phyloP scores from a whole-genome alignment of 2,113 vertebrate species.

The Oostethus manadensis region DNA sequence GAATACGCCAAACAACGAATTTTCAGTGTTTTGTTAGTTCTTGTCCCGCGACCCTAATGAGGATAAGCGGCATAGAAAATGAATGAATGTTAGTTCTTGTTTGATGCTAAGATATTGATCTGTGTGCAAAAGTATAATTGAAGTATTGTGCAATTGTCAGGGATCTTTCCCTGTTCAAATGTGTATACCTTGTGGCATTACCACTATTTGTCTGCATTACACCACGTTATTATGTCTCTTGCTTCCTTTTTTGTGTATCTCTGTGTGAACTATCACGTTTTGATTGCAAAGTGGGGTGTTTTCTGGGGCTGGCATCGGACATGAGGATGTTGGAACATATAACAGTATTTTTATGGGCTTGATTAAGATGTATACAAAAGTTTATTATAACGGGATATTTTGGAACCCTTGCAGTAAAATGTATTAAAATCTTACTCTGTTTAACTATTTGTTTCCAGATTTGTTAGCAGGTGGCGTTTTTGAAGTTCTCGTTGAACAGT shows the following conservation, averaged over 20 bases:
- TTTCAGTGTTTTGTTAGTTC: constrained; percentile 17
- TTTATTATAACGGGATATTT: constrained; percentile 2
- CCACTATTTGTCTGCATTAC: constrained; percentile 6
- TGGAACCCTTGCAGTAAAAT: background rate
- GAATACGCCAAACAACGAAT: constrained; percentile 26
- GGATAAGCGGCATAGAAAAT: no score
- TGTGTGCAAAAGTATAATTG: constrained; percentile 4
- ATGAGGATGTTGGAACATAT: constrained; percentile 12
- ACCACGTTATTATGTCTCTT: constrained; percentile 1
- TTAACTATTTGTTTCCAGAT: background rate
- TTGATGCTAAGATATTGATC: constrained; percentile 3
- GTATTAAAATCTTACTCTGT: constrained; percentile 13
- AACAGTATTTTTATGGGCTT: constrained; percentile 51
- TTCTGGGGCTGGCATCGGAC: background rate
- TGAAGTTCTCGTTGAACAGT: constrained; percentile 11
- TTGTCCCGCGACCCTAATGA: no score
- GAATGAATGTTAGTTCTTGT: constrained; percentile 5
- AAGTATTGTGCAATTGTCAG: constrained; percentile 9
- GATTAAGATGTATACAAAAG: constrained; percentile 2
- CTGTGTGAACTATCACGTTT: constrained; percentile 13
- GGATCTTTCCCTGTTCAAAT: constrained; percentile 5
- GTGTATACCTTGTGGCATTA: background rate
- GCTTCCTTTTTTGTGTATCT: constrained; percentile 21
- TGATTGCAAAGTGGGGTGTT: constrained; percentile 12
- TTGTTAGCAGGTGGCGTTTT: no score